A percentile compares a stretch with the other conserved stretches of the same genome.
phyloP scores from a whole-genome alignment of 1,140 invertebrate genomes.

The Apis cerana region DNA sequence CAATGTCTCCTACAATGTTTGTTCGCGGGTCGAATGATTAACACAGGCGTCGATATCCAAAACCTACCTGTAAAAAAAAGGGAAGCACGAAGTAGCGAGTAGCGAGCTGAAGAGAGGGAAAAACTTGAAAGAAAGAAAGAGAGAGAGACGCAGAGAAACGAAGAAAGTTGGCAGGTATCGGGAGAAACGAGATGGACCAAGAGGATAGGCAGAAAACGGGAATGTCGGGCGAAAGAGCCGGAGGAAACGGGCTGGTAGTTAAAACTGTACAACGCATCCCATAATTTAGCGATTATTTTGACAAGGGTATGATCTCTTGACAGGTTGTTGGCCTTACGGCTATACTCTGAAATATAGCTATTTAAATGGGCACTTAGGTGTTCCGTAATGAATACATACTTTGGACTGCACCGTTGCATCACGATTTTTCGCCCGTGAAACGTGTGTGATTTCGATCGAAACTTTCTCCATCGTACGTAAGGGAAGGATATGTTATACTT shows the following conservation, averaged over 20 bases:
- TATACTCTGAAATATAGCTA: slow-evolving; percentile 72
- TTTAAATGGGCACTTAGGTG: slow-evolving; percentile 71
- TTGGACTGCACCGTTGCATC: slow-evolving; percentile 36
- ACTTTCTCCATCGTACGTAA: neutral
- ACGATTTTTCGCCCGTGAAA: neutral
- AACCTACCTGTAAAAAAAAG: slow-evolving; percentile 17
- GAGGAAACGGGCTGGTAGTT: slow-evolving; percentile 67
- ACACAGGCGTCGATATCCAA: neutral
- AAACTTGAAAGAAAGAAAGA: neutral
- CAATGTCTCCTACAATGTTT: slow-evolving; percentile 59
- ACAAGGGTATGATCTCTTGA: slow-evolving; percentile 79
- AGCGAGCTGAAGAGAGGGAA: too few species aligned
- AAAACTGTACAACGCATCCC: slow-evolving; percentile 72
- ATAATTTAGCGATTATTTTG: slow-evolving; percentile 81
- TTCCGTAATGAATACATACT: slow-evolving; percentile 65
- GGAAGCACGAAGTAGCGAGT: neutral
- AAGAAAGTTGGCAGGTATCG: slow-evolving; percentile 52
- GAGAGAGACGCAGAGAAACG: slow-evolving; percentile 16
- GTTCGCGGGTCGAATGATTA: slow-evolving; percentile 35
- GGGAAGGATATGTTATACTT: too few species aligned
- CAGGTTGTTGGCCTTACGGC: slow-evolving; percentile 75
- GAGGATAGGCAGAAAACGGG: slow-evolving; percentile 72
- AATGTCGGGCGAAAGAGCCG: slow-evolving; percentile 64
- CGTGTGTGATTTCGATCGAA: slow-evolving; percentile 9
- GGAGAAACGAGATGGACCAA: slow-evolving; percentile 58